phyloP scores from a whole-genome alignment of 2,113 vertebrate genomes.

The Paraplagusia blochii region DNA sequence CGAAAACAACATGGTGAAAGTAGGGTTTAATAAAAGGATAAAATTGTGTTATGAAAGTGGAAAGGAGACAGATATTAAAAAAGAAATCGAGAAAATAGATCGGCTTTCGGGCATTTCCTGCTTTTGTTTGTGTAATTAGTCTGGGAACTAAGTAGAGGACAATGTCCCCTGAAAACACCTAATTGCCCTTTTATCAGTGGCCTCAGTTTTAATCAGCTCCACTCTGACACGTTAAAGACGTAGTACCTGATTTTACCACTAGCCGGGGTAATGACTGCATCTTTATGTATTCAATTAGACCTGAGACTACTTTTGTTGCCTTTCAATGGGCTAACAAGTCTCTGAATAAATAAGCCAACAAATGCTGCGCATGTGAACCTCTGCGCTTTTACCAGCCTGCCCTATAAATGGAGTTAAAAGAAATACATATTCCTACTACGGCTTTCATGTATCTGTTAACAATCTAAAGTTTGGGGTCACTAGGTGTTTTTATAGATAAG shows the following conservation, averaged over 20 bases:
- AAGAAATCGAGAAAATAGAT: conserved; percentile 1
- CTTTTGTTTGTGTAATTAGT: conserved; percentile 23
- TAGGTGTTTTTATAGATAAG: no score
- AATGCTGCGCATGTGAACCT: no score
- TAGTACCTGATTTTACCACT: conserved; percentile 37
- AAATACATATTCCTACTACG: no score
- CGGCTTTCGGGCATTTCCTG: conserved; percentile 5
- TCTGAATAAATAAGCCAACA: no score
- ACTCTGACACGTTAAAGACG: not conserved
- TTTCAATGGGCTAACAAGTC: no score
- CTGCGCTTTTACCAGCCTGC: no score
- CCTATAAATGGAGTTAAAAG: no score
- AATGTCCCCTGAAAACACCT: conserved; percentile 19
- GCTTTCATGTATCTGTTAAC: no score
- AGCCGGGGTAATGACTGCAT: conserved; percentile 38
- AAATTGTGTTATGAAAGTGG: not conserved
- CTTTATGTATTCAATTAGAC: conserved; percentile 22
- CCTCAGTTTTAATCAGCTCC: conserved; percentile 16
- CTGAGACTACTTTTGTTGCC: conserved; percentile 22
- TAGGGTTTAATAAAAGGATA: not conserved
- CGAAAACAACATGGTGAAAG: conserved; percentile 4
- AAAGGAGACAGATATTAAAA: not conserved
- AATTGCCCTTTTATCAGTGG: conserved; percentile 23
- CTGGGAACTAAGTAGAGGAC: conserved; percentile 2
- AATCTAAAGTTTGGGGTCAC: no score